phyloP scores from a whole-genome alignment of 2,113 vertebrate species.

The Odontophorus gujanensis region DNA sequence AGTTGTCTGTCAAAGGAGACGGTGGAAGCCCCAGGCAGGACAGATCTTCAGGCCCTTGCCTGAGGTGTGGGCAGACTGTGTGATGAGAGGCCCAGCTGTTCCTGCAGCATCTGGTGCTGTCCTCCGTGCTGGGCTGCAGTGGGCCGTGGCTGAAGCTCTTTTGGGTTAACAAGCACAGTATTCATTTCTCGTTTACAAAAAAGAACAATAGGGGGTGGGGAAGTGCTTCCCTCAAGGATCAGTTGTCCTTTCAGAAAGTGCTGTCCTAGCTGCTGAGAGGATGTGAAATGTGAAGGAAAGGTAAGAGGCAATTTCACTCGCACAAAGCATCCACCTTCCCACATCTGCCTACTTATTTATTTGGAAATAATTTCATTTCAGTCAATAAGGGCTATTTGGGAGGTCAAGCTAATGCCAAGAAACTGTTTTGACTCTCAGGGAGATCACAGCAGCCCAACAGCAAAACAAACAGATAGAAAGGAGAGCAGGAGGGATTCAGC shows the following conservation, averaged over 20 bases:
- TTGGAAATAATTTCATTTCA: not conserved
- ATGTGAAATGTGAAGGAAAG: not conserved
- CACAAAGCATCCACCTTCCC: not conserved
- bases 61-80: not conserved
- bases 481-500: accelerated
- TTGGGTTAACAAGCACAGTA: too few relatives aligned
- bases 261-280: accelerated
- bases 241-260: not conserved
- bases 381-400: accelerated
- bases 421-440: not conserved
- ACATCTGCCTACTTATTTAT: not conserved
- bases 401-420: not conserved
- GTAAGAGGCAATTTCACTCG: not conserved
- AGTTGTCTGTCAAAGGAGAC: not conserved
- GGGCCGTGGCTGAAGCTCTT: not conserved
- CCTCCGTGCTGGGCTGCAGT: not conserved
- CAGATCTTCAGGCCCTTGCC: accelerated
- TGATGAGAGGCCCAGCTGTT: not conserved
- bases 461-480: accelerated
- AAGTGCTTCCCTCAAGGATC: not conserved
- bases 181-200: not conserved
- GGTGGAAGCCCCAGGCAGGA: not conserved
- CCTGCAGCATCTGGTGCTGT: accelerated
- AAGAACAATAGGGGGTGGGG: not conserved
- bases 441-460: accelerated